Evolutionary conservation across 2,797 vertebrate genomes (phyloP), one percentile per base, ranked within the genome.

Genomic region (Orestias chungarensis): DNA sequence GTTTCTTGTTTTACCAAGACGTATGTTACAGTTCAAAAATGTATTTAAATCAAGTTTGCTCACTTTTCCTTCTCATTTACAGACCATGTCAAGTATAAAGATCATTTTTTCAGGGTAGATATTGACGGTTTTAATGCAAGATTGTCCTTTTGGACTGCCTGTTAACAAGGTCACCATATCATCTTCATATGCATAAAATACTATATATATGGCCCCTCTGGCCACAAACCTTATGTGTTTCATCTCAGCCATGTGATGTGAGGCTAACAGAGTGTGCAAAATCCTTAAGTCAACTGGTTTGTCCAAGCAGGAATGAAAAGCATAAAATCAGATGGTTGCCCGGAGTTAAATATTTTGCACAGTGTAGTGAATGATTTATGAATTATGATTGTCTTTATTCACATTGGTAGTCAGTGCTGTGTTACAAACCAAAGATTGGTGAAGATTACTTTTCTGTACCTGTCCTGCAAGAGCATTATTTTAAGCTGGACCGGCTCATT

Each of bases 181-280:
- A 33, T 0, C n/a, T 70, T 68, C 68, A 61, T 54, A 57, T 70
- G 71, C 62, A 68, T 68, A 75, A 20, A 29, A 66, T 57, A 54
- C 61, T 46, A 55, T 76, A 66, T 11, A 70, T 9, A 17, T 69
- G 57, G 52, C 71, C 79, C 71, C 76, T 7, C 62, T 64, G 64
- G 75, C 70, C 68, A 29, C 69, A 80, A 72, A 85, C 64, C 81
- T 83, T 74, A 78, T 71, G 74, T 67, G 76, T 74, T 87, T 74
- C 6, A 71, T 79, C 78, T 73, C 42, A 71, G 71, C 66, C 69
- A 78, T 80, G 82, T 81, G 79, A 83, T 74, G 71, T 52, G 18
- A 59, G 49, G 79, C 78, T 79, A 76, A 79, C 57, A 79, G 76
- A 88, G 82, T 27, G 15, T 77, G 68, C 75, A 38, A 84, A 91